Base-by-base conservation (phyloP, 2,888 invertebrate genomes). In the Pharmacophagus antenor region DNA sequence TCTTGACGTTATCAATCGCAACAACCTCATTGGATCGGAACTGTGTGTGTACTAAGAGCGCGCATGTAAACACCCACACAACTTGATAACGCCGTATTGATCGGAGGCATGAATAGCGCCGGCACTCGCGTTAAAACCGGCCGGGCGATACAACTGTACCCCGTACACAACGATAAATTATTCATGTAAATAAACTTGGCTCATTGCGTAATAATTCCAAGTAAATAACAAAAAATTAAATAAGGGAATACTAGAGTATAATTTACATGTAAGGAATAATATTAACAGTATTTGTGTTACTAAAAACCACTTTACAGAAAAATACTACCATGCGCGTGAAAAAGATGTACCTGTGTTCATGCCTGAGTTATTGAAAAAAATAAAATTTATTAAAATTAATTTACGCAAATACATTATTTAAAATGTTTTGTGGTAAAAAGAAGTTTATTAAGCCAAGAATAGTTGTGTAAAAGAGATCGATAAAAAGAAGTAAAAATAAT, bases 1-100 rank as follows among this genome's bases (percentile, higher is more conserved):
- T 65, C 60, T 63, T 58, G 46, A 57, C 58, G 72, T 79, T 81
- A 79, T 80, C 79, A 77, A 76, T 72, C 76, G 77, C 80, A 81
- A 77, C 84, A 71, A 76, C 76, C 79, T 82, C 83, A 79, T 80
- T 76, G 74, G 76, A 79, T 73, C 81, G 70, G 69, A 68, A 77
- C 80, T 69, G 74, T 75, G 74, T 74, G 77, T 76, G 75, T 82
- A 88, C 88, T 88, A 81, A 61, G 42, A 61, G 2, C 81, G 85
- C 87, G 88, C 86, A 84, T 82, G 79, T 84, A 87, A 87, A 87
- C 85, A 86, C 84, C 84, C 78, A 85, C 83, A 80, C 79, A 80
- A 76, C 78, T 80, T 88, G 89, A 88, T 90, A 88, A 88, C 79
- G 72, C 70, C 66, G 82, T 90, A 90, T 90, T 88, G 89, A 89